Evolutionary conservation across 2,113 vertebrate genomes (phyloP).

Genomic region (Sigmodon hispidus): DNA sequence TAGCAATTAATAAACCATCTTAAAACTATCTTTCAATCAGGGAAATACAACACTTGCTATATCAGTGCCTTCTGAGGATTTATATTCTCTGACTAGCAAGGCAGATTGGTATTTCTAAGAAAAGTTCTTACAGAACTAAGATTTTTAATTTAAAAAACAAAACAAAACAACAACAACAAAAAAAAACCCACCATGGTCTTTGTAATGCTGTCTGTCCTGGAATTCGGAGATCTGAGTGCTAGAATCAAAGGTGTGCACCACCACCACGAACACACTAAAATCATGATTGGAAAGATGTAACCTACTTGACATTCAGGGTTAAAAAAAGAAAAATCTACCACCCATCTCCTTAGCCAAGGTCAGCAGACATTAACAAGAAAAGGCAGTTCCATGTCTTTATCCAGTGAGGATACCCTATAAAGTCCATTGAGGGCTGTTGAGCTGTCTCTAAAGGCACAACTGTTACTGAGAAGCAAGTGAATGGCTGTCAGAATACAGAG

Average conservation of each 20-base stretch:
- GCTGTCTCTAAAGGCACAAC: background rate
- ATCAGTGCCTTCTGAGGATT: background rate
- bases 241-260: background rate
- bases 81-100: background rate
- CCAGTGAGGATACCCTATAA: background rate
- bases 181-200: too few relatives aligned
- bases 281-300: background rate
- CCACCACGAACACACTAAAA: too few relatives aligned
- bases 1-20: slow-evolving; percentile 44
- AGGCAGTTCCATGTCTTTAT: background rate
- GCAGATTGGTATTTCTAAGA: background rate
- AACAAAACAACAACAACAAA: too few relatives aligned
- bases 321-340: background rate
- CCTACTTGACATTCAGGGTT: background rate
- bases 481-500: background rate
- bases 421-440: background rate
- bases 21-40: background rate
- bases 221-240: background rate
- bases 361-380: background rate
- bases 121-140: background rate
- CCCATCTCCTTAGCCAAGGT: background rate
- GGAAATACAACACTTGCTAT: background rate
- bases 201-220: background rate
- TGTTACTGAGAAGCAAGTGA: background rate
- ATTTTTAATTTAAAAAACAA: background rate